Percentiles rank a stretch among this genome's conserved stretches.
Evolutionary conservation across 2,797 vertebrate species (phyloP).

Genomic region (Apodemus agrarius): DNA sequence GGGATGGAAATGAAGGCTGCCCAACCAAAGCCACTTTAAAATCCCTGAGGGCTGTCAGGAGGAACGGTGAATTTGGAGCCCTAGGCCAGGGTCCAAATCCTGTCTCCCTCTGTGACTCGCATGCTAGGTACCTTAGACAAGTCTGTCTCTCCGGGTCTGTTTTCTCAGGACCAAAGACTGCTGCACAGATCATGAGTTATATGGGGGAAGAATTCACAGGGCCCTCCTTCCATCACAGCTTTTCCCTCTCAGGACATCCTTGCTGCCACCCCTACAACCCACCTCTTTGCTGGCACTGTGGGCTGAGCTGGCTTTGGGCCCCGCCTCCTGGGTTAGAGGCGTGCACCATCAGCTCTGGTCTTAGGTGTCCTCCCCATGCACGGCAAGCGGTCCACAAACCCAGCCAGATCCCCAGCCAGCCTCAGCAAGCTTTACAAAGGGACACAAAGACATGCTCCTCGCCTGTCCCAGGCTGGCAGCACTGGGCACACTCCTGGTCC

Average conservation of each 20-base stretch:
- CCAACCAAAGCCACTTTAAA: background rate
- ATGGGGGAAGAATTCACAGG: background rate
- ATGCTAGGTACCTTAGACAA: background rate
- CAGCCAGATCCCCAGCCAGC: background rate
- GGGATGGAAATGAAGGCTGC: background rate
- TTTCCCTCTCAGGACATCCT: rapidly evolving
- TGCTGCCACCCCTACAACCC: too few species aligned
- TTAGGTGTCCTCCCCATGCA: background rate
- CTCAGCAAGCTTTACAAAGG: background rate
- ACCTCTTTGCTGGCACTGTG: background rate
- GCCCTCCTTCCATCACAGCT: background rate
- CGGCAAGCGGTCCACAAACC: background rate
- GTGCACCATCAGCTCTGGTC: background rate
- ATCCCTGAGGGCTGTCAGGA: background rate
- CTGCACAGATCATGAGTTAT: background rate
- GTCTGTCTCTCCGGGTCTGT: background rate
- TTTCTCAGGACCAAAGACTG: background rate
- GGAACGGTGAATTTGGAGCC: background rate
- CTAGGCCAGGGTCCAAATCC: background rate
- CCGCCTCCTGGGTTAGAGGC: background rate
- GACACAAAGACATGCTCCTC: background rate
- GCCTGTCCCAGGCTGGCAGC: background rate
- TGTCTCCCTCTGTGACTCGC: background rate
- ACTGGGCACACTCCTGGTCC: background rate
- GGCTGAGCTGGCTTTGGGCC: background rate